phyloP scores from a whole-genome alignment of 2,797 vertebrate species.

The Mormyrops attenuatus region DNA sequence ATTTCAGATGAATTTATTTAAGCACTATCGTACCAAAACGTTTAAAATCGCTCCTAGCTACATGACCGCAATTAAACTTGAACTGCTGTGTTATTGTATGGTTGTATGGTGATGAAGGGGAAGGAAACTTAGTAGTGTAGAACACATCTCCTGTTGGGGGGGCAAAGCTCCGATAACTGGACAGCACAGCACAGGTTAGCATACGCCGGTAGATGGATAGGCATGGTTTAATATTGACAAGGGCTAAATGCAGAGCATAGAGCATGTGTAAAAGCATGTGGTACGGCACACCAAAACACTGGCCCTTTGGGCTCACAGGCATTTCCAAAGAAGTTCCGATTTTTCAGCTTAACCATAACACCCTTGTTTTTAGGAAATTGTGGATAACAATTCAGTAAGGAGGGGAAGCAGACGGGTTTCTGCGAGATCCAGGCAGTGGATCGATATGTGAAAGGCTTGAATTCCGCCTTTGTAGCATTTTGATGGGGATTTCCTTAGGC shows the following conservation, averaged over 20 bases:
- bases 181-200: not conserved
- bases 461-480: not conserved
- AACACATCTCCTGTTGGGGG: not conserved
- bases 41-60: not conserved
- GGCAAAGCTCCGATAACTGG: not conserved
- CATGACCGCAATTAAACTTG: not conserved
- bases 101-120: not conserved
- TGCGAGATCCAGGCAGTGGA: not conserved
- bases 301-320: not conserved
- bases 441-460: conserved; percentile 13
- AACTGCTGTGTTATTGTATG: not conserved
- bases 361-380: not conserved
- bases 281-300: not conserved
- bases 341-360: not conserved
- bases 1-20: not conserved
- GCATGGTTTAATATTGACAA: not conserved
- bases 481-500: not conserved
- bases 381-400: not conserved
- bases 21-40: not conserved
- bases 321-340: not conserved
- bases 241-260: not conserved
- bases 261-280: not conserved
- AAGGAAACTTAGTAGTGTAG: not conserved
- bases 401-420: not conserved
- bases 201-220: not conserved